Conservation (phyloP, 2,113 vertebrate genomes). For the Octodon degus region DNA sequence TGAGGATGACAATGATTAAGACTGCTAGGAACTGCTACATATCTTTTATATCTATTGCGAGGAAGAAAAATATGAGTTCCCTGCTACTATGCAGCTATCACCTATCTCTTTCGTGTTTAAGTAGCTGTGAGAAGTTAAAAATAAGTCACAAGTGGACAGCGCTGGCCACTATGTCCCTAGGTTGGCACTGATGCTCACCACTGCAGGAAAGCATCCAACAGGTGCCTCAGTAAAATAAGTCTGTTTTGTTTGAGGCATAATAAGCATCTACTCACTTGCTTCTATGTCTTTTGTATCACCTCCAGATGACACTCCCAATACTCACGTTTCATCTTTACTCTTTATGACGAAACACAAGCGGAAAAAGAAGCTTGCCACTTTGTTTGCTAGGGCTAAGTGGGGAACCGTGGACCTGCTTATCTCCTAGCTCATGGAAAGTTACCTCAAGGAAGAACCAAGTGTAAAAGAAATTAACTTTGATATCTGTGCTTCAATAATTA, state of each 20-base stretch:
- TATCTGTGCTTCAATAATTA: constrained; percentile 29
- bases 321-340: background rate
- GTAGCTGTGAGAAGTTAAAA: background rate
- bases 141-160: background rate
- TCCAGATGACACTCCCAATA: background rate
- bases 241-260: constrained; percentile 14
- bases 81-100: background rate
- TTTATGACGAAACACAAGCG: background rate
- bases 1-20: background rate
- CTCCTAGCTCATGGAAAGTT: background rate
- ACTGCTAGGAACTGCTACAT: background rate
- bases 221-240: background rate
- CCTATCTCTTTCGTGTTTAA: background rate
- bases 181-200: background rate
- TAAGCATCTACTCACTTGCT: background rate
- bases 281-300: constrained; percentile 16
- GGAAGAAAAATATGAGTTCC: background rate
- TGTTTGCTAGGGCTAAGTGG: background rate
- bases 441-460: constrained; percentile 33
- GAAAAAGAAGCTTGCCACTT: background rate
- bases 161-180: background rate
- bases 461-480: constrained; percentile 47
- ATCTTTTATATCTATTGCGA: background rate
- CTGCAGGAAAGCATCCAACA: background rate
- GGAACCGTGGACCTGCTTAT: background rate